Evolutionary conservation across 2,797 vertebrate genomes (phyloP).

Genomic region (Mionectes olivaceus): DNA sequence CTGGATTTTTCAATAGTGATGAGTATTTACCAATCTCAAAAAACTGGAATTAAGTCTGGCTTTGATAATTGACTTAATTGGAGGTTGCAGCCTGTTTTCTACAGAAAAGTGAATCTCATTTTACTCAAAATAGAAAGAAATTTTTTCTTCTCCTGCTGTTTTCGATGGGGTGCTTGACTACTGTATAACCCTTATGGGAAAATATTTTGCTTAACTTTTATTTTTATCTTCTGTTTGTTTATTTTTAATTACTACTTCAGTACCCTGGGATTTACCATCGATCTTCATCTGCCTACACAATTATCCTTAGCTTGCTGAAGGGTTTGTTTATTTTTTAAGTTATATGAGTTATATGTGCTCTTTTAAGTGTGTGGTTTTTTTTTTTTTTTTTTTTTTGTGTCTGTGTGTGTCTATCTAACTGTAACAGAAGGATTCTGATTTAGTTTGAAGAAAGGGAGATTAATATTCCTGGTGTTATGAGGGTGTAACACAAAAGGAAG

Average conservation of each 20-base stretch:
- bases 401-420: not conserved
- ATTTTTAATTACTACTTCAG: slow-evolving; percentile 68
- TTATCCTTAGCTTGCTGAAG: slow-evolving; percentile 46
- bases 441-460: not conserved
- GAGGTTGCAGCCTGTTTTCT: not conserved
- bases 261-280: slow-evolving; percentile 46
- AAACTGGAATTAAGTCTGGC: slow-evolving; percentile 4
- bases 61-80: slow-evolving; percentile 51
- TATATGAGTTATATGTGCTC: not conserved
- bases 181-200: slow-evolving; percentile 10
- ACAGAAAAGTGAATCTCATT: not conserved
- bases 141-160: slow-evolving; percentile 19
- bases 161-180: slow-evolving; percentile 33
- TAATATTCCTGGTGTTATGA: not conserved
- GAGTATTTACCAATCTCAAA: slow-evolving; percentile 2
- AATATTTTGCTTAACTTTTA: slow-evolving; percentile 62
- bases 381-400: no score
- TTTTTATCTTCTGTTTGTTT: slow-evolving; percentile 65
- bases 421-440: not conserved
- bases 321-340: slow-evolving; percentile 54
- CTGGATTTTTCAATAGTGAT: slow-evolving; percentile 32
- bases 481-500: not conserved
- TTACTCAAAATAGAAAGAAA: slow-evolving; percentile 39
- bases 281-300: slow-evolving; percentile 64
- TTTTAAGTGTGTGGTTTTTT: not conserved